Conservation (phyloP, 1,140 invertebrate genomes). For the Drosophila littoralis region DNA sequence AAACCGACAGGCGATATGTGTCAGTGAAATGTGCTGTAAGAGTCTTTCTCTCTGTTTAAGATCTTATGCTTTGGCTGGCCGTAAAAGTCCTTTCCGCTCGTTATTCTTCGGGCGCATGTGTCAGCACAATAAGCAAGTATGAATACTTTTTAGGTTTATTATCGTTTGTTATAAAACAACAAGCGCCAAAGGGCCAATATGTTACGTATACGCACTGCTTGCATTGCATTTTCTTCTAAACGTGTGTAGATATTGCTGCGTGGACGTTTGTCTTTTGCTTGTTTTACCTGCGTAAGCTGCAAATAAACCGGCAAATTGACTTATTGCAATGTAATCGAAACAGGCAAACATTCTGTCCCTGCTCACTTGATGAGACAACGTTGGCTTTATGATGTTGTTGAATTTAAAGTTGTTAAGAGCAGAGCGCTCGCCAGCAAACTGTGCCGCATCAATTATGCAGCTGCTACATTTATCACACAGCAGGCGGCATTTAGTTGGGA, state of each 20-base stretch:
- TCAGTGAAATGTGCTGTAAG: constrained; percentile 70
- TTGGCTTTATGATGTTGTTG: constrained; percentile 22
- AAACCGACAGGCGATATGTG: constrained; percentile 62
- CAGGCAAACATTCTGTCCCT: not conserved
- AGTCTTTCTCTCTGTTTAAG: constrained; percentile 43
- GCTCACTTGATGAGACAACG: constrained; percentile 37
- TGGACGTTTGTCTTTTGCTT: not conserved
- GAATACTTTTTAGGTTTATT: constrained; percentile 57
- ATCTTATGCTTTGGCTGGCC: not conserved
- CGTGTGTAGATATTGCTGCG: constrained; percentile 13
- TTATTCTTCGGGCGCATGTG: constrained; percentile 6
- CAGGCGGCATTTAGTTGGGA: constrained; percentile 17
- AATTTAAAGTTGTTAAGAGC: constrained; percentile 26
- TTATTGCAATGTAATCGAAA: constrained; percentile 63
- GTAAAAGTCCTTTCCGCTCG: not conserved
- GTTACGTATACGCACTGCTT: constrained; percentile 62
- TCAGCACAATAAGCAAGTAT: constrained; percentile 43
- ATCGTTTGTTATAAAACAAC: constrained; percentile 53
- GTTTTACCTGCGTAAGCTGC: constrained; percentile 60
- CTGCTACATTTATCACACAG: constrained; percentile 29
- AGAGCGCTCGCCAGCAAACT: constrained; percentile 8
- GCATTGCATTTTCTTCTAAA: constrained; percentile 11
- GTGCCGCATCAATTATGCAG: constrained; percentile 54
- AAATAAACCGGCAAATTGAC: constrained; percentile 73
- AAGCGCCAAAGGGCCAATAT: constrained; percentile 1